phyloP scores from a whole-genome alignment of 2,113 vertebrate species.

The Salminus brasiliensis region DNA sequence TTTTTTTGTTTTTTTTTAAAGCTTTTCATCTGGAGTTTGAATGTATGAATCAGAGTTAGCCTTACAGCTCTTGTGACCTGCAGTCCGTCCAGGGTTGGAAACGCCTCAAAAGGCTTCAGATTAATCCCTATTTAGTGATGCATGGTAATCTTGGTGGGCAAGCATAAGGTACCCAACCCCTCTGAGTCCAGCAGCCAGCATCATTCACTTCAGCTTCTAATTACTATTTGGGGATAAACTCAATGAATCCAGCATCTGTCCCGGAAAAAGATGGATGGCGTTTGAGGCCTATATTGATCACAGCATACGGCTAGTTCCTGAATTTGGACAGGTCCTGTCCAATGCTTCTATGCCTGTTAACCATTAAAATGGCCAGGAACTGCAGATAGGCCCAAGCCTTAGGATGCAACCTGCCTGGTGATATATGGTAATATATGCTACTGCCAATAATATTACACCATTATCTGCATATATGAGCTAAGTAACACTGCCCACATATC shows the following conservation, averaged over 20 bases:
- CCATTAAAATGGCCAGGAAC: neutral
- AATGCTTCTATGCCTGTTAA: neutral
- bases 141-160: neutral
- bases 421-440: no score
- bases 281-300: neutral
- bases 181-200: constrained; percentile 4
- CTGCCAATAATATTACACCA: no score
- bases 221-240: constrained; percentile 24
- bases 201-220: constrained; percentile 23
- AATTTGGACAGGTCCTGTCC: neutral
- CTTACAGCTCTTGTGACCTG: no score
- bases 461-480: neutral
- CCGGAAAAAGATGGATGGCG: constrained; percentile 16
- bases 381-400: neutral
- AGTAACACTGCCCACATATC: no score
- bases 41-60: no score
- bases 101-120: neutral
- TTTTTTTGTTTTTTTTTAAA: no score
- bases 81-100: neutral
- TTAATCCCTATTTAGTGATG: neutral
- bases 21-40: no score
- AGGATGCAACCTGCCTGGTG: neutral
- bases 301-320: neutral
- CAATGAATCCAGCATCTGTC: constrained; percentile 25
- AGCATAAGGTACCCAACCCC: constrained; percentile 12